Evolutionary conservation across 2,797 vertebrate genomes (phyloP), one percentile per base, ranked within the genome.

Genomic region (Alca torda): DNA sequence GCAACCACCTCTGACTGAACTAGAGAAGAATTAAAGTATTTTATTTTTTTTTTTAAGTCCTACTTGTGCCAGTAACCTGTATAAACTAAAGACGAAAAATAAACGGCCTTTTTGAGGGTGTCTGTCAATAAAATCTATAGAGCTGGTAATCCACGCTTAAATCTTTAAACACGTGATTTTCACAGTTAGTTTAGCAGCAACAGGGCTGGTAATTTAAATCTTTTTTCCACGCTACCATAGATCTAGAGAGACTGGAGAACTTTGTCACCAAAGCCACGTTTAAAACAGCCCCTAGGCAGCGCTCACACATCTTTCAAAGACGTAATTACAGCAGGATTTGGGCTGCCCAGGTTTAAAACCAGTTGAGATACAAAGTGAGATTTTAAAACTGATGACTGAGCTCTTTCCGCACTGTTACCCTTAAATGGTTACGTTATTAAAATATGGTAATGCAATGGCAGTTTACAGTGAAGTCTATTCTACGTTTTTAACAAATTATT

Each of bases 331-430:
- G 68, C 78, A 95, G 81, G 72, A 87, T 93, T 92, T 75, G 43
- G 75, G 57, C 75, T 78, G 78, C 72, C 56, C 48, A 79, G 67
- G 33, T 90, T 94, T 89, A 94, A 93, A 95, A 92, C 53, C 61
- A 56, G 60, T 46, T 65, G 59, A 93, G 78, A 87, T 80, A 77
- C 37, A 80, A 93, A 94, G 84, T 2, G 3, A 87, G 84, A 83
- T 92, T 92, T 85, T 88, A 83, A 94, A 96, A 92, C 1, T 59
- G 93, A 94, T 92, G 81, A 93, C 75, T 26, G 72, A 91, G 70
- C 90, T 92, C 37, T 93, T 97, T 96, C 87, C 28, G 74, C 59
- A 46, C 72, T n/a, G 69, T 88, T 95, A 84, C 80, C 85, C 80
- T 95, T 87, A 94, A 92, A 80, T 35, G 64, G 87, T 6, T 69